Evolutionary conservation across 2,797 vertebrate genomes (phyloP).

Genomic region (Alca torda): DNA sequence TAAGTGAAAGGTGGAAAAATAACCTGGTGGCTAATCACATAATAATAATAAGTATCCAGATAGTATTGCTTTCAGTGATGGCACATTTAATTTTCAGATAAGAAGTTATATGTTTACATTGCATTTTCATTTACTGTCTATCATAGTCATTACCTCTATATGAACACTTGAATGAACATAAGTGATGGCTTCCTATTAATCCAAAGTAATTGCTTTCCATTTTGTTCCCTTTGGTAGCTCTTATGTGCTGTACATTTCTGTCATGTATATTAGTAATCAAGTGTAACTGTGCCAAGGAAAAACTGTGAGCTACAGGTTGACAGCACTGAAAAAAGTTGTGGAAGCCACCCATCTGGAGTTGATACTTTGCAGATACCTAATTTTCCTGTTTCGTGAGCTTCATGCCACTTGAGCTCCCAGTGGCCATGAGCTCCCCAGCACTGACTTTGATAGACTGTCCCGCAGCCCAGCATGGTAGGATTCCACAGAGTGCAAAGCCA

Average conservation of each 20-base stretch:
- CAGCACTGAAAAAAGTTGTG: neutral
- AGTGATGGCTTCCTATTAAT: neutral
- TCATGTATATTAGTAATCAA: neutral
- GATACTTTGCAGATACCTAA: neutral
- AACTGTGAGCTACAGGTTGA: neutral
- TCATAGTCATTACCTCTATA: neutral
- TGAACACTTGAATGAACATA: neutral
- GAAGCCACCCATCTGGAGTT: neutral
- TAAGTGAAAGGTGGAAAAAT: slow-evolving; percentile 9
- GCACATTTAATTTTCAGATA: neutral
- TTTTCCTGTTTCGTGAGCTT: neutral
- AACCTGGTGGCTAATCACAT: neutral
- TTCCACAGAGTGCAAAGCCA: neutral
- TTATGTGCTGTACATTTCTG: neutral
- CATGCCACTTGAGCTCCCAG: neutral
- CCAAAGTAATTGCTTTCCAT: neutral
- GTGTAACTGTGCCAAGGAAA: neutral
- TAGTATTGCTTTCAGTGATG: neutral
- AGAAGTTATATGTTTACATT: neutral
- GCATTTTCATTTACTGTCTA: neutral
- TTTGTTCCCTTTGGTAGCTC: neutral
- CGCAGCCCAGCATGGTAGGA: neutral
- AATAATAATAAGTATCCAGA: neutral
- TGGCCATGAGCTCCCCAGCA: neutral
- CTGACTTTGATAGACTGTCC: neutral